phyloP scores from a whole-genome alignment of 2,113 vertebrate species.

The Galemys pyrenaicus region DNA sequence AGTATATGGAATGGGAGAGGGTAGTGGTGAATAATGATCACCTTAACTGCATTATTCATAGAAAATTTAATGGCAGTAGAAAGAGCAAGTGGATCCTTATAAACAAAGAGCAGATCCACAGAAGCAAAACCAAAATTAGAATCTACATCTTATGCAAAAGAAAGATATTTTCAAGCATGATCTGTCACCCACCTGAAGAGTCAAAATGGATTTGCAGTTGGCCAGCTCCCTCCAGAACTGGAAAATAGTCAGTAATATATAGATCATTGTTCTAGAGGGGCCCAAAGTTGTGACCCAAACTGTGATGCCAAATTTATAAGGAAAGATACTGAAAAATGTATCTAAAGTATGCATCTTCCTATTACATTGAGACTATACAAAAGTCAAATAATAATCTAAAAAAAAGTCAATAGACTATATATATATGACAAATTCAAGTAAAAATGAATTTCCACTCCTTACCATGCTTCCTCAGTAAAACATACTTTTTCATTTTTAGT shows the following conservation, averaged over 20 bases:
- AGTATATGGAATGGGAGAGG: rapidly evolving
- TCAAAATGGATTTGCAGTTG: background rate
- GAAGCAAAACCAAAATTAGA: background rate
- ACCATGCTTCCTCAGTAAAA: background rate
- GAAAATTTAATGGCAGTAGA: background rate
- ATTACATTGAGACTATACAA: too few species aligned
- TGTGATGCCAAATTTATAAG: background rate
- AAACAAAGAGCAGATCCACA: background rate
- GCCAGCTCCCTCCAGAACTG: background rate
- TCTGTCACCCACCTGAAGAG: background rate
- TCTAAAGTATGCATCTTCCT: background rate
- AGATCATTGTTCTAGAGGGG: background rate
- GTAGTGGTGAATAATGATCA: background rate
- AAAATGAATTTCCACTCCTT: background rate
- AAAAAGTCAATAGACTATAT: too few species aligned
- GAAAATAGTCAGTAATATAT: background rate
- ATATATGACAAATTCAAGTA: background rate
- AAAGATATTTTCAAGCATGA: background rate
- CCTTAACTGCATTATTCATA: background rate
- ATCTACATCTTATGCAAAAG: background rate
- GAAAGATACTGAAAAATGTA: background rate
- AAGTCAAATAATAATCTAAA: too few species aligned
- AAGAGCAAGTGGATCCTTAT: background rate
- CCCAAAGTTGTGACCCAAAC: background rate
- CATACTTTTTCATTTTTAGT: background rate